phyloP scores from a whole-genome alignment of 2,888 invertebrate genomes.

The Trisateles emortualis region DNA sequence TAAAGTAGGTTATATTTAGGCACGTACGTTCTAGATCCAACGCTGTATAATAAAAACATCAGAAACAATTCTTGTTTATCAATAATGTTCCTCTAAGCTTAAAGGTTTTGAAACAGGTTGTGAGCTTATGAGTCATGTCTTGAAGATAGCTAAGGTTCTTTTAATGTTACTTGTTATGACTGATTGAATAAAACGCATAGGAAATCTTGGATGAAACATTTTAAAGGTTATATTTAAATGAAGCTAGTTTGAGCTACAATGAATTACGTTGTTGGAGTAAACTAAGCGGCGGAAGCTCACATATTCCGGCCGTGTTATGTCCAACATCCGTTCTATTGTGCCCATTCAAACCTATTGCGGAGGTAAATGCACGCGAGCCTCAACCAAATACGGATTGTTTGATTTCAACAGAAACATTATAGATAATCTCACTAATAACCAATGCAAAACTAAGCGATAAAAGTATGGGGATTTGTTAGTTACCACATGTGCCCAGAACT shows the following conservation, averaged over 20 bases:
- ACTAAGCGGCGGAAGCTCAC: constrained; percentile 66
- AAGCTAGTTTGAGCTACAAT: constrained; percentile 14
- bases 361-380: constrained; percentile 41
- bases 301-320: constrained; percentile 70
- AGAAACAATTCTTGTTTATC: constrained; percentile 27
- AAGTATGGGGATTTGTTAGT: not conserved
- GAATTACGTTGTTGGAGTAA: constrained; percentile 47
- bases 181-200: constrained; percentile 30
- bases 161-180: constrained; percentile 37
- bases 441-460: constrained; percentile 15
- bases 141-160: constrained; percentile 53
- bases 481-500: constrained; percentile 38
- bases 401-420: constrained; percentile 12
- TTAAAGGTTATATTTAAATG: not conserved
- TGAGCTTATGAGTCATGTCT: constrained; percentile 58
- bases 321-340: constrained; percentile 78
- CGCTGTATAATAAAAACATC: constrained; percentile 12
- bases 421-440: constrained; percentile 11
- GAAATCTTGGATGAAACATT: constrained; percentile 8
- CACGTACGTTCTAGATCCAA: constrained; percentile 8
- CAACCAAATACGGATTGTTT: constrained; percentile 17
- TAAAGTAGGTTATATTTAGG: constrained; percentile 1
- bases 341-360: constrained; percentile 54
- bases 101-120: constrained; percentile 69
- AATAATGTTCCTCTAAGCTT: constrained; percentile 54